These are phyloP conservation scores for Acanthurus lineatus DNA, from an alignment of 2,797 vertebrate genomes.

Conservation along the genomic window DNA sequence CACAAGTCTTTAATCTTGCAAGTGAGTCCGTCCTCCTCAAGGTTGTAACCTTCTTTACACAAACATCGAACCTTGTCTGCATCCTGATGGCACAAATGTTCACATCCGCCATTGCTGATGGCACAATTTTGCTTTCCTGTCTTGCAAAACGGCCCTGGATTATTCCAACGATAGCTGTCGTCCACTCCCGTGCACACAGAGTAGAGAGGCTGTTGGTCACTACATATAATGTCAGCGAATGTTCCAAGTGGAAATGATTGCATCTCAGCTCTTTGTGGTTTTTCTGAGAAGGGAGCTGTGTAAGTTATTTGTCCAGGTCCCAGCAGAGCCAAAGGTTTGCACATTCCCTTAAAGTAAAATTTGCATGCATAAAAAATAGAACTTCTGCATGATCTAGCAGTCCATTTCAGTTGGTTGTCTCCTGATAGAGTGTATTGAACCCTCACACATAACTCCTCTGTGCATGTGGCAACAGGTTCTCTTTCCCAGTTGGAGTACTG, in stretches of 20 bases:
- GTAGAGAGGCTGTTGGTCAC: background rate
- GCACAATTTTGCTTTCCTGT: constrained; percentile 56
- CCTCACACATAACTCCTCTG: constrained; percentile 77
- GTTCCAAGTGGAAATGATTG: constrained; percentile 77
- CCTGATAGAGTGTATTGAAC: constrained; percentile 37
- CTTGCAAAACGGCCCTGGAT: constrained; percentile 73
- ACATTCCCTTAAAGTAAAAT: constrained; percentile 84
- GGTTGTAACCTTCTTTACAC: constrained; percentile 75
- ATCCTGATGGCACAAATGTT: constrained; percentile 68
- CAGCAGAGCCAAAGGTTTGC: constrained; percentile 69
- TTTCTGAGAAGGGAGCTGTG: constrained; percentile 69
- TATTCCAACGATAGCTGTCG: constrained; percentile 65
- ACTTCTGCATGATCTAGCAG: constrained; percentile 63
- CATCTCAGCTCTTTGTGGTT: constrained; percentile 58
- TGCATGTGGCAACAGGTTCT: constrained; percentile 79
- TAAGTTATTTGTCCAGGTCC: constrained; percentile 75
- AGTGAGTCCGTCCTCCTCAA: constrained; percentile 67
- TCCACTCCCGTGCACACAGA: constrained; percentile 32
- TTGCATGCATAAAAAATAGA: constrained; percentile 72
- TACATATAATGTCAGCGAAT: constrained; percentile 65
- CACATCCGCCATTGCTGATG: constrained; percentile 78
- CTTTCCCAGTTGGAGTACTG: constrained; percentile 81
- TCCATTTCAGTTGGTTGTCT: constrained; percentile 73
- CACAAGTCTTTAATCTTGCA: constrained; percentile 74
- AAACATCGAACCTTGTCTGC: constrained; percentile 54